Percentiles rank a stretch among this genome's conserved stretches.
These are phyloP conservation scores for Cheilosia variabilis DNA, from an alignment of 2,888 invertebrate genomes.

Conservation along the genomic window DNA sequence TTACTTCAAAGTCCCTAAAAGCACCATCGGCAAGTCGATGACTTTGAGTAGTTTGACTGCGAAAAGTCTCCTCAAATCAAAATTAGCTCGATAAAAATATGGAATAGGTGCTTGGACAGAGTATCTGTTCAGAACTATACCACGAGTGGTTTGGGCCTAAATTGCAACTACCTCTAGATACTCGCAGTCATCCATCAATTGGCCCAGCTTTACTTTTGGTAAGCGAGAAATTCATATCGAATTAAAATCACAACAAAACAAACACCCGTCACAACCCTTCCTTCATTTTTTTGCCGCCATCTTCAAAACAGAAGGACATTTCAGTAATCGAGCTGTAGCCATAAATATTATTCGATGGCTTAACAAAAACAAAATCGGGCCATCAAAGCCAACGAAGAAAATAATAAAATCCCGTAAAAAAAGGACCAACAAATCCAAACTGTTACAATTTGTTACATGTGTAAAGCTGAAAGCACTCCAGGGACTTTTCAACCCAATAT, in stretches of 20 bases:
- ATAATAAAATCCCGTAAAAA: conserved; percentile 50
- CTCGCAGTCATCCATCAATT: conserved; percentile 38
- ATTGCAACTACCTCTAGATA: too few relatives aligned
- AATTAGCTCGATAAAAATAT: too few relatives aligned
- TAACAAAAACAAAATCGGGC: conserved; percentile 23
- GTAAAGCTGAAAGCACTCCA: conserved; percentile 82
- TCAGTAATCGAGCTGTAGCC: conserved; percentile 71
- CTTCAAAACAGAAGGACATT: conserved; percentile 66
- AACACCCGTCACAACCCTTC: conserved; percentile 41
- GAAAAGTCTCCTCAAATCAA: too few relatives aligned
- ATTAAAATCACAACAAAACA: conserved; percentile 74
- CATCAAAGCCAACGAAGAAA: conserved; percentile 57
- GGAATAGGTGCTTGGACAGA: too few relatives aligned
- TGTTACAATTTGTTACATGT: conserved; percentile 83
- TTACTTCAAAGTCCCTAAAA: too few relatives aligned
- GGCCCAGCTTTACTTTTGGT: conserved; percentile 53
- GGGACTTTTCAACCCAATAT: conserved; percentile 83
- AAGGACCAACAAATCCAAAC: conserved; percentile 68
- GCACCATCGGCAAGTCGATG: too few relatives aligned
- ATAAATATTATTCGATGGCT: conserved; percentile 73
- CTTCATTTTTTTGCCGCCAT: too few relatives aligned
- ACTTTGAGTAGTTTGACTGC: too few relatives aligned
- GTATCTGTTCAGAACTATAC: too few relatives aligned
- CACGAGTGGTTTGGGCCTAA: too few relatives aligned
- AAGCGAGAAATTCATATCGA: conserved; percentile 48